These are phyloP conservation scores for Ceratosolen fusciceps DNA, from an alignment of 1,140 invertebrate species.

Conservation along the genomic window DNA sequence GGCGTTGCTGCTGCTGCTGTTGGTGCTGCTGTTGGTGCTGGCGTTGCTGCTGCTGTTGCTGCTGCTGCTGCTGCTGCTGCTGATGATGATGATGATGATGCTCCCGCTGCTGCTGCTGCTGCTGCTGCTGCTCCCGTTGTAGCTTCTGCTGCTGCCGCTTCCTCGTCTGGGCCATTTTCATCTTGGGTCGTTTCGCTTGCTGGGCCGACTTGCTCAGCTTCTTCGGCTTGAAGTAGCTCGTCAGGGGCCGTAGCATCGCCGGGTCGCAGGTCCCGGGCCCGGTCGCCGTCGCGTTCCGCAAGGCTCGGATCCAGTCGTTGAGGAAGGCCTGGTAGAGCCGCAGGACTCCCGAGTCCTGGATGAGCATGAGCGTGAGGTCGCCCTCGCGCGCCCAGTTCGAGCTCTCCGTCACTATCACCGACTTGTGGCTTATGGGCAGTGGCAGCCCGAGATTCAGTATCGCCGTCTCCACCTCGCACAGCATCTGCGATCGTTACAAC, in stretches of 20 bases:
- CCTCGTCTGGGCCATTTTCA: slow-evolving; percentile 39
- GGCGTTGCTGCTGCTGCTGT: background rate
- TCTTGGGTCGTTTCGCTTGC: slow-evolving; percentile 35
- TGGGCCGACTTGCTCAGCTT: slow-evolving; percentile 41
- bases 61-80: slow-evolving; percentile 43
- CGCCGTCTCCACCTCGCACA: slow-evolving; percentile 71
- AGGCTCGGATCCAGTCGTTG: slow-evolving; percentile 67
- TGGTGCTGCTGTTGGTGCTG: slow-evolving; percentile 42
- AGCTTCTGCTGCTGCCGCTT: slow-evolving; percentile 43
- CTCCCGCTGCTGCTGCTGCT: slow-evolving; percentile 38
- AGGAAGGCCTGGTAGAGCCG: slow-evolving; percentile 65
- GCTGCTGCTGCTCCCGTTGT: background rate
- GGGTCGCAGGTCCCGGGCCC: slow-evolving; percentile 62
- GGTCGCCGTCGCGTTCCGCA: slow-evolving; percentile 61
- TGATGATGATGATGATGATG: background rate
- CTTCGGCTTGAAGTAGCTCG: slow-evolving; percentile 49
- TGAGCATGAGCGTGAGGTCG: slow-evolving; percentile 65
- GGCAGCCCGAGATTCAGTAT: slow-evolving; percentile 61
- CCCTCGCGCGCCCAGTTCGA: slow-evolving; percentile 65
- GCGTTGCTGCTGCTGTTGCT: background rate
- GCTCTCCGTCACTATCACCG: slow-evolving; percentile 59
- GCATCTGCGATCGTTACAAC: slow-evolving; percentile 64
- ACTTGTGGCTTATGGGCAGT: slow-evolving; percentile 54
- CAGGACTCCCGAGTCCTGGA: slow-evolving; percentile 70
- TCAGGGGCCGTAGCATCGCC: slow-evolving; percentile 48